phyloP scores from a whole-genome alignment of 2,113 vertebrate genomes.

The Pelecanus crispus region DNA sequence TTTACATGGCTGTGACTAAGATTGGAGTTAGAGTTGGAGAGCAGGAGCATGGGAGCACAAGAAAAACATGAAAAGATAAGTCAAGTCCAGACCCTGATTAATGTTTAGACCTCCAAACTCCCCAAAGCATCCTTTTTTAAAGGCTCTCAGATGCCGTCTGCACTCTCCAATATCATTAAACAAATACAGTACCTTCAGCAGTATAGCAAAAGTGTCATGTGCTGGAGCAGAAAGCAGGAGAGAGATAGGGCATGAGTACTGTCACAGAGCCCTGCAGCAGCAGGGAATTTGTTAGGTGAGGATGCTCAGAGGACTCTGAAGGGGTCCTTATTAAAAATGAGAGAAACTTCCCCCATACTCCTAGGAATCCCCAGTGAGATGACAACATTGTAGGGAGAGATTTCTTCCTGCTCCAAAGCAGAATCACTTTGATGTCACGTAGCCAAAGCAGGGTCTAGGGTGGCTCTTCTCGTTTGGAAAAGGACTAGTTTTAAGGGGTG shows the following conservation, averaged over 20 bases:
- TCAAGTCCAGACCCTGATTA: neutral
- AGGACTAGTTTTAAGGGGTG: neutral
- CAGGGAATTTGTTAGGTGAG: neutral
- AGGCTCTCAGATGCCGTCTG: neutral
- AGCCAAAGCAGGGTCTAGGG: neutral
- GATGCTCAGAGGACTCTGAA: neutral
- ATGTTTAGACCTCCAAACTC: neutral
- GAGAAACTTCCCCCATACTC: neutral
- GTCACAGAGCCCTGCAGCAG: neutral
- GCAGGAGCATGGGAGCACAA: neutral
- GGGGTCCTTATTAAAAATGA: neutral
- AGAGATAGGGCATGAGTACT: accelerated
- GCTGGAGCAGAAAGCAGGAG: neutral
- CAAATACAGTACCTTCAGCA: neutral
- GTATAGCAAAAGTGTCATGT: neutral
- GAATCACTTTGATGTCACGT: neutral
- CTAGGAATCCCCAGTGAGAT: neutral
- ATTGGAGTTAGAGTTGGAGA: neutral
- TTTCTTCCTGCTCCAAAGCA: neutral
- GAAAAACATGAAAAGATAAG: neutral
- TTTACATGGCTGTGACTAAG: neutral
- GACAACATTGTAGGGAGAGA: neutral
- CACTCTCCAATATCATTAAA: neutral
- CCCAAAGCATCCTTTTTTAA: neutral
- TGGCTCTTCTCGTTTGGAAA: neutral